Base-by-base conservation (phyloP, 2,113 vertebrate species). In the Alaudala cheleensis region DNA sequence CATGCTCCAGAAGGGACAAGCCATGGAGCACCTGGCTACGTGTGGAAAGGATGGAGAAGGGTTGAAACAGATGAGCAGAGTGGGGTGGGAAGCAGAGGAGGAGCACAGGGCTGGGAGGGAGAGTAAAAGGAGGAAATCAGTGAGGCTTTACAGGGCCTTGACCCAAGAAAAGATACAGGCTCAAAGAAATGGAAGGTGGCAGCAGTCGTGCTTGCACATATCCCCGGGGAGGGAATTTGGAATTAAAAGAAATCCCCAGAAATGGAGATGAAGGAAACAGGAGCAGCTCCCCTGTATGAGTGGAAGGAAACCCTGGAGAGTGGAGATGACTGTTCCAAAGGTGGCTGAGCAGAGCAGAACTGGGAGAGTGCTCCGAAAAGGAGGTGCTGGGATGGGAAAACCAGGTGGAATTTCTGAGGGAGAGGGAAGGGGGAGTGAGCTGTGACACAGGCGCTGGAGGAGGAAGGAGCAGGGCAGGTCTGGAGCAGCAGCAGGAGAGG, bases 181-280 rank as follows among this genome's bases (percentile, higher is more conserved):
- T 26, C 44, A 37, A 33, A 66, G 58, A 53, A 31, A 9, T 39
- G 44, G 72, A 73, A 80, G 21, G 79, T 67, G 56, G 15, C 34
- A 29, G 34, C 25, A 6, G 16, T 22, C 0, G 0, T 9, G 0
- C 44, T 82, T 33, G 64, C 11, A 11, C 7, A 1, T 5, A 1
- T 80, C 74, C 42, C 0, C 12, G 20, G 80, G 12, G 34, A 61
- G 60, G 25, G 58, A 57, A 47, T 23, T 45, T 11, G 24, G 49
- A 53, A 42, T 29, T 8, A 11, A 12, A 49, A 40, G 34, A 45
- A 82, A 54, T 45, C 12, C 37, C 12, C 21, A 19, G 69, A 44
- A 76, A 17, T 1, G 10, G 42, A 45, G 39, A 2, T 18, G 54
- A 61, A 54, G 34, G 23, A 44, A n/a, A 7, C 4, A 10, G 82